phyloP scores from a whole-genome alignment of 2,888 invertebrate species.

The Lasioglossum lativentre region DNA sequence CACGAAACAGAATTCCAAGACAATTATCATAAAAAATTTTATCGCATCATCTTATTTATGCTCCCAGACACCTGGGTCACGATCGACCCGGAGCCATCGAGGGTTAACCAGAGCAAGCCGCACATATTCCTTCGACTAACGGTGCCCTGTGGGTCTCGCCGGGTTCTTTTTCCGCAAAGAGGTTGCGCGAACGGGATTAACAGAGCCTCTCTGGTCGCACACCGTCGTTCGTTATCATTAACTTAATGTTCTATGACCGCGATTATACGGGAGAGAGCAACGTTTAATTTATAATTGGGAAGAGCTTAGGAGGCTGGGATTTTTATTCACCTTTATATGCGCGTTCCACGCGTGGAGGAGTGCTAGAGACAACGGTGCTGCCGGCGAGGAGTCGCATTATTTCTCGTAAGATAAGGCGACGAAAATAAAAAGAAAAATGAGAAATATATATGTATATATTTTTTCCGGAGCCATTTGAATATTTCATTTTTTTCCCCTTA shows the following conservation, averaged over 20 bases:
- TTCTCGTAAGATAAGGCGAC: conserved; percentile 41
- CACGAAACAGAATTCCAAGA: too few relatives aligned
- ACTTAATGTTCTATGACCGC: conserved; percentile 57
- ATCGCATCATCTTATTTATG: background rate
- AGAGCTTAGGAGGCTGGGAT: conserved; percentile 51
- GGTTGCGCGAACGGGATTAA: conserved; percentile 64
- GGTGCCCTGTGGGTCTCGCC: background rate
- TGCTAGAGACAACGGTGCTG: background rate
- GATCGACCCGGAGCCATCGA: background rate
- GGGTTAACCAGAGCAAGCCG: background rate
- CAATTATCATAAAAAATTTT: background rate
- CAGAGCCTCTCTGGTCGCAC: conserved; percentile 21
- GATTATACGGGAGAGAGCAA: conserved; percentile 35
- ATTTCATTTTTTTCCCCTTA: conserved; percentile 55
- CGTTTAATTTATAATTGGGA: conserved; percentile 60
- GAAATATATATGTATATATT: conserved; percentile 25
- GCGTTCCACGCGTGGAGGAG: background rate
- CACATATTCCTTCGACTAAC: conserved; percentile 1
- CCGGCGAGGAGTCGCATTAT: conserved; percentile 32
- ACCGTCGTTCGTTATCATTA: conserved; percentile 66
- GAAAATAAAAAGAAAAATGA: conserved; percentile 25
- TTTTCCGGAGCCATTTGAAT: conserved; percentile 55
- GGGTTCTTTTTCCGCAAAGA: conserved; percentile 18
- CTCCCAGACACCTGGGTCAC: background rate
- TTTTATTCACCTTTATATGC: conserved; percentile 40